phyloP scores from a whole-genome alignment of 64 coral and sea anemone species.

The Porites australiensis region DNA sequence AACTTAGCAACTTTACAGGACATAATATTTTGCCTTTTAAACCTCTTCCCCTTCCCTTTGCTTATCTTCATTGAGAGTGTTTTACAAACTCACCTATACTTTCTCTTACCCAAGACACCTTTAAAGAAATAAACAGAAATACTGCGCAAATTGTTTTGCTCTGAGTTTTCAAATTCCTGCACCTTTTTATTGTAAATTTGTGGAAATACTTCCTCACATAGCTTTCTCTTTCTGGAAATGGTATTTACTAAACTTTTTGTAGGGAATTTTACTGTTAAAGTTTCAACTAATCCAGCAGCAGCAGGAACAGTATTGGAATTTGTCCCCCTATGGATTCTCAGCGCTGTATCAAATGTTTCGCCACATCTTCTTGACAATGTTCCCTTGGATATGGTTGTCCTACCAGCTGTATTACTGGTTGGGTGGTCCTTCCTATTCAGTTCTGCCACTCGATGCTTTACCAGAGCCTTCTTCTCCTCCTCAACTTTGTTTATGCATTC shows the following conservation, averaged over 20 bases:
- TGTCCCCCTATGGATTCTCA: conserved; percentile 69
- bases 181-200: conserved; percentile 64
- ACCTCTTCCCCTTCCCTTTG: conserved; percentile 43
- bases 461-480: conserved; percentile 45
- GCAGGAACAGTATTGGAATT: conserved; percentile 51
- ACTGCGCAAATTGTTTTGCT: conserved; percentile 48
- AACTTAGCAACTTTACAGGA: conserved; percentile 63
- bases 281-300: conserved; percentile 74
- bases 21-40: conserved; percentile 71
- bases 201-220: conserved; percentile 61
- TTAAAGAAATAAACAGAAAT: conserved; percentile 80
- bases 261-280: conserved; percentile 52
- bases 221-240: too few species aligned
- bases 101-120: conserved; percentile 80
- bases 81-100: conserved; percentile 57
- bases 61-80: conserved; percentile 59
- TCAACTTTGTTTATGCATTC: background rate
- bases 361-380: conserved; percentile 34
- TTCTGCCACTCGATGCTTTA: conserved; percentile 42
- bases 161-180: conserved; percentile 66
- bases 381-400: conserved; percentile 33
- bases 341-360: conserved; percentile 63
- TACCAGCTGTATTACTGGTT: conserved; percentile 46
- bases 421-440: conserved; percentile 42
- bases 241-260: too few species aligned